Conservation (phyloP, 2,113 vertebrate genomes). For the Crypturellus undulatus region DNA sequence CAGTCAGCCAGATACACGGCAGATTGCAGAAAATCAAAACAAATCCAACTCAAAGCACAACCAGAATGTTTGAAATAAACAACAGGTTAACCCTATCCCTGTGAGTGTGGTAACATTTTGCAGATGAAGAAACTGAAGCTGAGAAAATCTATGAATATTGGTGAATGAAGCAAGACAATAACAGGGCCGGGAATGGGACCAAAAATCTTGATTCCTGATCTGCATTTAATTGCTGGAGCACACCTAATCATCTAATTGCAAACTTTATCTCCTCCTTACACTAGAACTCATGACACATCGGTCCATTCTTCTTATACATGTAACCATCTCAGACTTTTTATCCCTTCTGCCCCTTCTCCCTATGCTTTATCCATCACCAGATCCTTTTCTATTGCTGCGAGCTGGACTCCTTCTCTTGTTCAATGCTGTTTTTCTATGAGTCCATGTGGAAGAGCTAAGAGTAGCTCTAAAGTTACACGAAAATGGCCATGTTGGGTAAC, state of each 20-base stretch:
- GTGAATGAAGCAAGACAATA: neutral
- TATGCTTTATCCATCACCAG: neutral
- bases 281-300: neutral
- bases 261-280: neutral
- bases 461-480: neutral
- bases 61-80: neutral
- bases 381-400: neutral
- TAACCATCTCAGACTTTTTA: neutral
- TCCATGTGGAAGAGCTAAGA: neutral
- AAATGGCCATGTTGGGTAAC: neutral
- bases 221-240: neutral
- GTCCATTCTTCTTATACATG: neutral
- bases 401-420: neutral
- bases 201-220: neutral
- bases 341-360: neutral
- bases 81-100: neutral
- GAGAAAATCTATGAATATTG: neutral
- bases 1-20: neutral
- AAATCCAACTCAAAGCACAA: neutral
- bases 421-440: neutral
- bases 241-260: neutral
- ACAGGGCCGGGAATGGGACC: neutral
- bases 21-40: neutral
- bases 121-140: neutral
- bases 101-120: neutral